These are phyloP conservation scores for Eurystomus gularis DNA, from an alignment of 2,113 vertebrate species.

Conservation along the genomic window DNA sequence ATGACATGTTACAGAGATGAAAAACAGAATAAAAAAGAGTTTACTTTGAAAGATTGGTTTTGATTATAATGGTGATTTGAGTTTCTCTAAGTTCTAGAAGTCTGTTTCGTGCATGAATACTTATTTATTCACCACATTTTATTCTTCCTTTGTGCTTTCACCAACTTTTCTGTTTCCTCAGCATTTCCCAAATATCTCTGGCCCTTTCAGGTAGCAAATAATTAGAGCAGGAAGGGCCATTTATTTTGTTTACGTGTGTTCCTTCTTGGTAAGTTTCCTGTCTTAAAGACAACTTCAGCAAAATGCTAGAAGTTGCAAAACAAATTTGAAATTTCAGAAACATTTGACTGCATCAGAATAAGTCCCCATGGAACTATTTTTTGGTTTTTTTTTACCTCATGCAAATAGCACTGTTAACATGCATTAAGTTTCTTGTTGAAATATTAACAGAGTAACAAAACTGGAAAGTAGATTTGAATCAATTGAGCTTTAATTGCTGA, in stretches of 20 bases:
- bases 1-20: not conserved
- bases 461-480: not conserved
- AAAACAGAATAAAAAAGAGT: not conserved
- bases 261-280: not conserved
- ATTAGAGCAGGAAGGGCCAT: not conserved
- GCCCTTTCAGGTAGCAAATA: not conserved
- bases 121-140: not conserved
- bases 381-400: not conserved
- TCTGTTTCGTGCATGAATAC: not conserved
- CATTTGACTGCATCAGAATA: not conserved
- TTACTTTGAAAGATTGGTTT: not conserved
- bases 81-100: not conserved
- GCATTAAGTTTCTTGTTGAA: not conserved
- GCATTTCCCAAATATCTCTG: not conserved
- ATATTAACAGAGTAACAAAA: not conserved
- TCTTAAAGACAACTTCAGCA: not conserved
- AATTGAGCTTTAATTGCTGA: not conserved
- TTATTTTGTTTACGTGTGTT: not conserved
- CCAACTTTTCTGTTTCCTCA: not conserved
- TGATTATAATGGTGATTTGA: not conserved
- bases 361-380: not conserved
- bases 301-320: not conserved
- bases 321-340: not conserved
- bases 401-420: not conserved
- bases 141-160: not conserved